These are phyloP conservation scores for Priocnemis perturbator DNA, from an alignment of 2,888 invertebrate genomes.

Conservation along the genomic window DNA sequence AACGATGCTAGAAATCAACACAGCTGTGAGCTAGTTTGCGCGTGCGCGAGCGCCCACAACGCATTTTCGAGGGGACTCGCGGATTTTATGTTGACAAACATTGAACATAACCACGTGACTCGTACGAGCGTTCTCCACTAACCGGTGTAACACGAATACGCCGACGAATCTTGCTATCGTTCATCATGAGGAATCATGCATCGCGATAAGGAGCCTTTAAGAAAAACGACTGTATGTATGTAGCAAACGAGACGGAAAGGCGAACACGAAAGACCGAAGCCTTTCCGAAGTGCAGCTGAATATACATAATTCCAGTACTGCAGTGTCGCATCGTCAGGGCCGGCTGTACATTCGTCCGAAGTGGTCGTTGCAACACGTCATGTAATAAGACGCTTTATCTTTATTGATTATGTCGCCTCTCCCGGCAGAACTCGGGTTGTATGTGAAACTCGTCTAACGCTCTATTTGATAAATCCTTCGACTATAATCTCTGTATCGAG, in stretches of 20 bases:
- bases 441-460: too few species aligned
- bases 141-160: background rate
- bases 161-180: background rate
- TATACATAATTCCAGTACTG: background rate
- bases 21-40: background rate
- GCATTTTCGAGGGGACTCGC: background rate
- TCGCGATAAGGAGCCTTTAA: background rate
- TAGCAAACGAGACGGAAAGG: constrained; percentile 1
- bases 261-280: background rate
- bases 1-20: constrained; percentile 1
- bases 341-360: constrained; percentile 5
- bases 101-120: background rate
- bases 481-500: too few species aligned
- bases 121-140: background rate
- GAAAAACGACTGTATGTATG: constrained; percentile 2
- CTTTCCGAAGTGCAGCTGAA: constrained; percentile 2
- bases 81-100: constrained; percentile 1
- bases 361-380: too few species aligned
- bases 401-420: too few species aligned
- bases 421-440: too few species aligned
- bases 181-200: background rate
- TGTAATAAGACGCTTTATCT: too few species aligned
- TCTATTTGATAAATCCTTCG: too few species aligned
- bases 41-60: background rate
- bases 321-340: constrained; percentile 22